Evolutionary conservation across 2,888 invertebrate genomes (phyloP).

Genomic region (Biston stratarius): DNA sequence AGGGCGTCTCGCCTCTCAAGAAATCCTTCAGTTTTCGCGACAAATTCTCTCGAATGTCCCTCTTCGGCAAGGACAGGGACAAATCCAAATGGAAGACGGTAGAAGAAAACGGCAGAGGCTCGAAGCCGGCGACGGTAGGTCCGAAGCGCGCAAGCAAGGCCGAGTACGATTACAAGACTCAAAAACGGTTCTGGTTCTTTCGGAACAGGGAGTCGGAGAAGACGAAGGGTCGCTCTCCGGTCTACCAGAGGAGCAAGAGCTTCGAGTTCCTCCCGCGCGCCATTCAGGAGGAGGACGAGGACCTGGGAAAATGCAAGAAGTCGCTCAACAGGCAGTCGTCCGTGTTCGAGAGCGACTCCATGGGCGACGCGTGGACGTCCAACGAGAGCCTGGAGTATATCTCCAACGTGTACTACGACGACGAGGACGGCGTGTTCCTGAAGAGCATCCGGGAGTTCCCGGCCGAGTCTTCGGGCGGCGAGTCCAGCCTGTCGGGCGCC

Average conservation of each 20-base stretch:
- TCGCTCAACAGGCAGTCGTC: slow-evolving; percentile 65
- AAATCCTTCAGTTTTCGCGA: slow-evolving; percentile 81
- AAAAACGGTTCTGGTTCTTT: slow-evolving; percentile 79
- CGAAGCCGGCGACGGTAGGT: slow-evolving; percentile 34
- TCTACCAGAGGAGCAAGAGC: slow-evolving; percentile 78
- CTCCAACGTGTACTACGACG: slow-evolving; percentile 73
- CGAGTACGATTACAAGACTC: slow-evolving; percentile 67
- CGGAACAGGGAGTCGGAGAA: slow-evolving; percentile 70
- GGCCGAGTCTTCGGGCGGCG: slow-evolving; percentile 62
- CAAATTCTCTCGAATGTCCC: slow-evolving; percentile 70
- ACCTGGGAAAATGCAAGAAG: slow-evolving; percentile 40
- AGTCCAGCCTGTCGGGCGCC: slow-evolving; percentile 70
- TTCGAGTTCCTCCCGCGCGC: slow-evolving; percentile 79
- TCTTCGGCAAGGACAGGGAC: slow-evolving; percentile 71
- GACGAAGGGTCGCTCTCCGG: slow-evolving; percentile 59
- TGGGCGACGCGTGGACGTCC: slow-evolving; percentile 72
- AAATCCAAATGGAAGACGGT: slow-evolving; percentile 68
- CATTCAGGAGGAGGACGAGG: slow-evolving; percentile 62
- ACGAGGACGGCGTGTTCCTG: slow-evolving; percentile 68
- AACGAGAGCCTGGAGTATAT: slow-evolving; percentile 75
- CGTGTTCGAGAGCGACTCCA: slow-evolving; percentile 70
- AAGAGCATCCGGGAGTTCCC: slow-evolving; percentile 73
- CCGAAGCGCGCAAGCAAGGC: slow-evolving; percentile 49
- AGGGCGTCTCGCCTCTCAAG: slow-evolving; percentile 67
- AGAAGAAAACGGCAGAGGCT: slow-evolving; percentile 58